Evolutionary conservation across 2,797 vertebrate genomes (phyloP).

Genomic region (Cephalopachus bancanus): DNA sequence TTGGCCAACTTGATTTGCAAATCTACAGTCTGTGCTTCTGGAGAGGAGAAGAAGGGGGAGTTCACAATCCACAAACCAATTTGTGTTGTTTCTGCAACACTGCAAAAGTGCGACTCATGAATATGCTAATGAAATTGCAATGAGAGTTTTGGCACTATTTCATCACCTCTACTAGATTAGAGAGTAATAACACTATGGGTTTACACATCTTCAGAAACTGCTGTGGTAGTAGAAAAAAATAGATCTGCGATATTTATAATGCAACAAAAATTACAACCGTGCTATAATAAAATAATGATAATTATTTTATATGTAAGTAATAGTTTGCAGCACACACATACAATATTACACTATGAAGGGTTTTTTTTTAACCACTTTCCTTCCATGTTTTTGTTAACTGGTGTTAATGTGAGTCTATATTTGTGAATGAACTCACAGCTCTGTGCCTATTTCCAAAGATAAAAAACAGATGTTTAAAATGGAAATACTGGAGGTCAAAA

Average conservation of each 20-base stretch:
- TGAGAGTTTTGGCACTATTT: slow-evolving; percentile 90
- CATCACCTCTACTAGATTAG: slow-evolving; percentile 89
- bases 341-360: background rate
- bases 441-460: slow-evolving; percentile 24
- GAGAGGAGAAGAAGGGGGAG: slow-evolving; percentile 87
- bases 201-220: slow-evolving; percentile 86
- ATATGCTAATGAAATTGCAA: slow-evolving; percentile 91
- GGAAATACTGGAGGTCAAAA: background rate
- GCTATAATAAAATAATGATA: slow-evolving; percentile 79
- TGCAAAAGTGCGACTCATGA: slow-evolving; percentile 90
- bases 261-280: slow-evolving; percentile 83
- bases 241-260: slow-evolving; percentile 86
- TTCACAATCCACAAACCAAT: slow-evolving; percentile 91
- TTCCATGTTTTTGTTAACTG: slow-evolving; percentile 16
- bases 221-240: slow-evolving; percentile 69
- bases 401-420: background rate
- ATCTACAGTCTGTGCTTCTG: slow-evolving; percentile 84
- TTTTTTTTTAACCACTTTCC: slow-evolving; percentile 1
- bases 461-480: slow-evolving; percentile 4
- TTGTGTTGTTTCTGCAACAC: slow-evolving; percentile 92
- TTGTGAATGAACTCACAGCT: slow-evolving; percentile 25
- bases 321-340: slow-evolving; percentile 18
- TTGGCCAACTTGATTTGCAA: slow-evolving; percentile 72
- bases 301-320: slow-evolving; percentile 73
- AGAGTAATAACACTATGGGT: slow-evolving; percentile 85